These are phyloP conservation scores for Catharus bicknelli DNA, from an alignment of 2,113 vertebrate species.

Conservation along the genomic window DNA sequence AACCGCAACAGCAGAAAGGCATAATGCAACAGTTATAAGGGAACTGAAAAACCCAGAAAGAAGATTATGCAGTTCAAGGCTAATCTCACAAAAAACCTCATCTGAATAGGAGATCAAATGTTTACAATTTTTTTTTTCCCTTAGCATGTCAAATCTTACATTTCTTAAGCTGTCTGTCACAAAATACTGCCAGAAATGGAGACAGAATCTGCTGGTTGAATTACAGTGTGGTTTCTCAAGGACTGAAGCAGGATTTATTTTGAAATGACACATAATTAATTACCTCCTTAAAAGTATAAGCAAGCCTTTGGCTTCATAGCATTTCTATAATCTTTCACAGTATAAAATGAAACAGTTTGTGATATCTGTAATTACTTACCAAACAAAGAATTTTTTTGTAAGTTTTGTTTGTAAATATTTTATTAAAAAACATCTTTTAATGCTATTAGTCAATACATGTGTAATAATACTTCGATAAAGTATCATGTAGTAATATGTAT, in stretches of 20 bases:
- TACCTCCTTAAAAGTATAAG: not conserved
- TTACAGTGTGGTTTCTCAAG: not conserved
- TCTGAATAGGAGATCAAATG: not conserved
- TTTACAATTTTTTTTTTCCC: not conserved
- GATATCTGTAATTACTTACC: not conserved
- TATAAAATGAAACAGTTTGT: not conserved
- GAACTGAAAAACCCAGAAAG: not conserved
- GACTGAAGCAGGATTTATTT: not conserved
- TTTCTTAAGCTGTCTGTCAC: not conserved
- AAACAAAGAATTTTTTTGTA: not conserved
- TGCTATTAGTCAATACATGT: constrained; percentile 69
- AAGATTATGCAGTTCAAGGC: not conserved
- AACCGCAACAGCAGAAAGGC: not conserved
- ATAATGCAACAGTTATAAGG: not conserved
- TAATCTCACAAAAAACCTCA: not conserved
- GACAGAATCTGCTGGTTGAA: not conserved
- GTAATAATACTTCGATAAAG: constrained; percentile 75
- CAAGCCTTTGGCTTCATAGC: not conserved
- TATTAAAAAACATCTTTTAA: constrained; percentile 74
- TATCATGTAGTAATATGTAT: constrained; percentile 36
- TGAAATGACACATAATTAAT: not conserved
- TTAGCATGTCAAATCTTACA: not conserved
- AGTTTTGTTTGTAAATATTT: constrained; percentile 68
- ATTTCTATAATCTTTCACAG: not conserved
- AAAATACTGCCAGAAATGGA: not conserved